A percentile compares a stretch with the other conserved stretches of the same genome.
phyloP scores from a whole-genome alignment of 2,113 vertebrate genomes.

The Thalassoma bifasciatum region DNA sequence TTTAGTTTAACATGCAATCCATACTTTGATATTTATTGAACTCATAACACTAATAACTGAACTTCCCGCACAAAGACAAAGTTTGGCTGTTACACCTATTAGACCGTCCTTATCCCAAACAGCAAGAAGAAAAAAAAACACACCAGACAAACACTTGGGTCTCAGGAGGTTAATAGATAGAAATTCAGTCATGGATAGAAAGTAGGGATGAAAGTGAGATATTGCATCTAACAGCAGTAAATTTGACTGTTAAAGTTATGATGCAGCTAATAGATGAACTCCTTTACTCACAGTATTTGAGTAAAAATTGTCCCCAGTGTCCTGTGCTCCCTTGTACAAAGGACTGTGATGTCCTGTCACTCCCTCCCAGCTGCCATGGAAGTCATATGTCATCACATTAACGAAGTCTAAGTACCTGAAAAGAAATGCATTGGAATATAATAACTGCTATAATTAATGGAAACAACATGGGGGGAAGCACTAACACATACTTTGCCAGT shows the following conservation, averaged over 20 bases:
- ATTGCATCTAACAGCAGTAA: neutral
- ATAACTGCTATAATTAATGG: neutral
- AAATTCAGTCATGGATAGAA: neutral
- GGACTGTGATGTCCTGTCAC: slow-evolving; percentile 85
- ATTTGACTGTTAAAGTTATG: neutral
- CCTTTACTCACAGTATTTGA: slow-evolving; percentile 79
- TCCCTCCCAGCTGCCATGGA: slow-evolving; percentile 82
- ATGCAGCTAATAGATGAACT: neutral
- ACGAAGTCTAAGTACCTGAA: slow-evolving; percentile 85
- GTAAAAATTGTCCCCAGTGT: slow-evolving; percentile 51
- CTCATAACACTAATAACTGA: no score
- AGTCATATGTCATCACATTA: slow-evolving; percentile 88
- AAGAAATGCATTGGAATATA: neutral
- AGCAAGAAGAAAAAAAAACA: no score
- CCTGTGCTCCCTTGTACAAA: slow-evolving; percentile 75
- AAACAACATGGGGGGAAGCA: neutral
- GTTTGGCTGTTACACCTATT: no score
- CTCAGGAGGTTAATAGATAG: no score
- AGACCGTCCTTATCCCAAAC: no score
- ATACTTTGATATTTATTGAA: no score
- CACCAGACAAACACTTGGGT: no score
- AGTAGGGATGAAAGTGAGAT: neutral
- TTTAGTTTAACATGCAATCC: no score
- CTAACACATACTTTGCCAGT: slow-evolving; percentile 77
- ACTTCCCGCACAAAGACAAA: no score